These are phyloP conservation scores for Formica selysi DNA, from an alignment of 1,140 invertebrate species.

Conservation along the genomic window DNA sequence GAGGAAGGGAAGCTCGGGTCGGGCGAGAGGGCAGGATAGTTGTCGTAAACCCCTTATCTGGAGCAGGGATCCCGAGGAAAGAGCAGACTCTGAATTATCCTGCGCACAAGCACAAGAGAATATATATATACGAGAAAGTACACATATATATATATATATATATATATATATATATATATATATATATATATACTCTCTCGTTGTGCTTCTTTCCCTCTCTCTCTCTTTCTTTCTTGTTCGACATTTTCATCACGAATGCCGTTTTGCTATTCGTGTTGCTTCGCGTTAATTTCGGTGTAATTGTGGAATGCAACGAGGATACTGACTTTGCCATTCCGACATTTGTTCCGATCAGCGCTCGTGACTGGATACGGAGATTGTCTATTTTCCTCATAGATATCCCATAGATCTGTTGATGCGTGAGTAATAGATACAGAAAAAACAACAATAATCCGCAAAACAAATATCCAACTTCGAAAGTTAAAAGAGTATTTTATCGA, in stretches of 20 bases:
- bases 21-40: background rate
- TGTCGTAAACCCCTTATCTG: slow-evolving; percentile 53
- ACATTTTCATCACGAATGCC: slow-evolving; percentile 50
- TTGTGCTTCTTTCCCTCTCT: background rate
- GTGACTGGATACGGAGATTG: background rate
- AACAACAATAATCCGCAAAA: background rate
- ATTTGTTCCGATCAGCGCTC: background rate
- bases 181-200: background rate
- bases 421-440: background rate
- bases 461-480: background rate
- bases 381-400: background rate
- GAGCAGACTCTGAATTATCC: slow-evolving; percentile 55
- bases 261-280: slow-evolving; percentile 10
- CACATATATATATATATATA: no score
- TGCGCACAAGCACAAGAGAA: background rate
- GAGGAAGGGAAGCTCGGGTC: background rate
- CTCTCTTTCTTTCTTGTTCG: background rate
- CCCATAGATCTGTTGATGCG: background rate
- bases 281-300: slow-evolving; percentile 32
- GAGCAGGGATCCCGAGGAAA: slow-evolving; percentile 41
- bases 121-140: no score
- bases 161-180: no score
- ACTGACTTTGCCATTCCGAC: background rate
- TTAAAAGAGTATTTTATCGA: background rate
- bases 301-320: background rate